Base-by-base conservation (phyloP, 2,113 vertebrate species). In the Echinops telfairi region DNA sequence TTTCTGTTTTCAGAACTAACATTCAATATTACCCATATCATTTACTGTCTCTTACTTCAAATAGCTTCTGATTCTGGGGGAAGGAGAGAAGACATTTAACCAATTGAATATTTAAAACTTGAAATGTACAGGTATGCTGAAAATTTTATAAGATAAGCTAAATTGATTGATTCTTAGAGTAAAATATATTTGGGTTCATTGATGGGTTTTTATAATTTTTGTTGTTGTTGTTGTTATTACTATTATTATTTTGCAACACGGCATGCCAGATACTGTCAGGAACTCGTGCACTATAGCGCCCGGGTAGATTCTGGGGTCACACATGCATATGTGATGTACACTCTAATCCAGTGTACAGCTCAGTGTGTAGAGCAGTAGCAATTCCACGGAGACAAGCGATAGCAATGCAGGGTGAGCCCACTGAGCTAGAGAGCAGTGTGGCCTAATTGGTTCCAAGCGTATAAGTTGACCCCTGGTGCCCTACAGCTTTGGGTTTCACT, bases 81-180 rank as follows among this genome's bases (percentile, higher is more conserved):
- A 3, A 62, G 58, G 11, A 7, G 47, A 53, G 47, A 53, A 12
- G 23, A 20, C 29, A 62, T 60, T 66, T 53, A 77, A 85, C 14
- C 38, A 93, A 77, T 4, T 20, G 27, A 3, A 71, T 79, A 79
- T 76, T 90, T 33, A 90, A 53, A 76, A 87, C 23, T 79, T 79
- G 85, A 83, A 68, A 68, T 80, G 12, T 36, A 84, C 0, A 75
- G 27, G 53, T 23, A 92, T 68, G 12, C 25, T 40, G 17, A 33
- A 88, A 77, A 40, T 89, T 90, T 93, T 90, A 87, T 84, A 40
- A 87, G 40, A 89, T 64, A 89, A 75, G 25, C 40, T 94, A 20
- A 86, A 10, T 73, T 91, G 66, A 83, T 29, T 77, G 60, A 86
- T 40, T 94, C 40, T 85, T 94, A 60, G 1, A 17, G 83, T 60